These are phyloP conservation scores for Pardalotus punctatus DNA, from an alignment of 2,113 vertebrate species.

Conservation along the genomic window DNA sequence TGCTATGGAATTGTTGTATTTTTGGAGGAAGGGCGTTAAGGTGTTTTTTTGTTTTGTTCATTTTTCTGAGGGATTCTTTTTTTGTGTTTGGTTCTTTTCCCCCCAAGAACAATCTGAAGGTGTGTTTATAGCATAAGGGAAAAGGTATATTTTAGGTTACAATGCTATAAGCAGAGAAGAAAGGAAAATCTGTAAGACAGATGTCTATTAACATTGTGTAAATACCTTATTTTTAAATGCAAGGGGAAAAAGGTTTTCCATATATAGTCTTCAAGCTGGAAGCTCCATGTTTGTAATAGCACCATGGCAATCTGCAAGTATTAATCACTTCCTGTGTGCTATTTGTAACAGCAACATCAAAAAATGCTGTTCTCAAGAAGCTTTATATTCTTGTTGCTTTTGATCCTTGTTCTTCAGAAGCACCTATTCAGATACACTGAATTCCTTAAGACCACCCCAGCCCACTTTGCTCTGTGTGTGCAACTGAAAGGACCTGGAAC, in stretches of 20 bases:
- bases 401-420: background rate
- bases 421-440: background rate
- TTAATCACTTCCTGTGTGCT: background rate
- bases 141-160: slow-evolving; percentile 46
- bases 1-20: slow-evolving; percentile 51
- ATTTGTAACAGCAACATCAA: background rate
- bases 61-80: background rate
- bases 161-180: slow-evolving; percentile 15
- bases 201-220: slow-evolving; percentile 19
- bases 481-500: background rate
- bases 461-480: rapidly evolving
- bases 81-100: background rate
- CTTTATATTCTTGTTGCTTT: background rate
- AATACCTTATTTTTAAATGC: slow-evolving; percentile 22
- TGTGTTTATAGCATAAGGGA: slow-evolving; percentile 65
- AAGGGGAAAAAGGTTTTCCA: background rate
- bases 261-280: background rate
- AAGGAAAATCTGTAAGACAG: slow-evolving; percentile 54
- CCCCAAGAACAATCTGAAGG: slow-evolving; percentile 1
- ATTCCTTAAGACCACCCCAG: background rate
- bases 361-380: background rate
- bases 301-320: background rate
- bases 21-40: background rate
- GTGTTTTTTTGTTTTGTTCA: background rate
- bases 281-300: background rate